phyloP scores from a whole-genome alignment of 1,140 invertebrate species.

The Rhopalosiphum padi region DNA sequence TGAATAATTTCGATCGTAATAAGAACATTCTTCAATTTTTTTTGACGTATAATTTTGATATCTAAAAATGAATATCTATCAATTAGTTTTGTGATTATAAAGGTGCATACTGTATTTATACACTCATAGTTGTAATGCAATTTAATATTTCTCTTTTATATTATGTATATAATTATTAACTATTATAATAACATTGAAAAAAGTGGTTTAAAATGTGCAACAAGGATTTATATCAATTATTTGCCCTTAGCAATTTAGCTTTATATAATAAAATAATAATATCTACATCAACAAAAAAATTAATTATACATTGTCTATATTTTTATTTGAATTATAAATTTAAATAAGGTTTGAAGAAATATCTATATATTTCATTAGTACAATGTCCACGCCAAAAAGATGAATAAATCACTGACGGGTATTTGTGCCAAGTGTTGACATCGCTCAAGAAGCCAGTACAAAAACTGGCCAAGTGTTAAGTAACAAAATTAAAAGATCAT shows the following conservation, averaged over 20 bases:
- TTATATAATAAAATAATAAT: neutral
- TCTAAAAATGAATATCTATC: neutral
- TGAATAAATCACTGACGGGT: neutral
- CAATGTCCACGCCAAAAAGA: neutral
- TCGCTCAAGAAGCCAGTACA: neutral
- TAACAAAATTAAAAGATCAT: neutral
- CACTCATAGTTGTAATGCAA: neutral
- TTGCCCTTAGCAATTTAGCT: neutral
- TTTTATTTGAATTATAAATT: neutral
- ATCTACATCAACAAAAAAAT: neutral
- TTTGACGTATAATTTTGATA: neutral
- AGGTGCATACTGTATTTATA: neutral
- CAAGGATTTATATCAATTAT: neutral
- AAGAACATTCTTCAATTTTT: constrained; percentile 47
- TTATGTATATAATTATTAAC: neutral
- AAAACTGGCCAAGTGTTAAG: neutral
- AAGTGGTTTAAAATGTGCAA: neutral
- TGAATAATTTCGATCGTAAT: constrained; percentile 41
- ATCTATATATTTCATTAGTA: neutral
- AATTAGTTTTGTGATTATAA: neutral
- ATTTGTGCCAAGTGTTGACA: neutral
- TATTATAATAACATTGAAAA: neutral
- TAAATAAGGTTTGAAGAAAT: neutral
- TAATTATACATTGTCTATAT: neutral
- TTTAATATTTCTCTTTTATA: neutral